phyloP scores from a whole-genome alignment of 2,113 vertebrate genomes.

The Urocitellus parryii region DNA sequence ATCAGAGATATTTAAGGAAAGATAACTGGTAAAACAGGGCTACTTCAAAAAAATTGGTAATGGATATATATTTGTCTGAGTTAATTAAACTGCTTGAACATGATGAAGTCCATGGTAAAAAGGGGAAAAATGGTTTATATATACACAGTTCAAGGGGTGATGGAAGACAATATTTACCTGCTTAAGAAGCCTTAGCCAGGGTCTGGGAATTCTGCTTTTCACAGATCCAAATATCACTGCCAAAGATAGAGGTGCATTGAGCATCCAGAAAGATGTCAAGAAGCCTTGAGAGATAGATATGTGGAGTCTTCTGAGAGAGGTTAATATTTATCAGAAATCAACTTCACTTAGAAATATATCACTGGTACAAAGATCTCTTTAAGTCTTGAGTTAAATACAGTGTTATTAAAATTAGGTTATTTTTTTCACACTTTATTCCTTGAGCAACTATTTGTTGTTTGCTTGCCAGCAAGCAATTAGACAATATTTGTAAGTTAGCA shows the following conservation, averaged over 20 bases:
- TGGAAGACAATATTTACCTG: not conserved
- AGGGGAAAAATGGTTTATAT: not conserved
- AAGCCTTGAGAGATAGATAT: not conserved
- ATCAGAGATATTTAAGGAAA: not conserved
- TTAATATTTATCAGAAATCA: not conserved
- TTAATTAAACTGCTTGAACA: not conserved
- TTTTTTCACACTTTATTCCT: not conserved
- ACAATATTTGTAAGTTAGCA: not conserved
- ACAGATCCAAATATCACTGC: not conserved
- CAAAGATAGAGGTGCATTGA: not conserved
- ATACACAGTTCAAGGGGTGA: not conserved
- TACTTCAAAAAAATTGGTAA: not conserved
- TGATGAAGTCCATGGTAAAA: not conserved
- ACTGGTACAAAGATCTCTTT: not conserved
- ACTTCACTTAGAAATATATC: not conserved
- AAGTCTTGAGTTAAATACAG: not conserved
- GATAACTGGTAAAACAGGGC: not conserved
- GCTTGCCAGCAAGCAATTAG: not conserved
- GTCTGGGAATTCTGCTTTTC: not conserved
- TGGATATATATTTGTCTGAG: not conserved
- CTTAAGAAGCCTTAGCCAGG: not conserved
- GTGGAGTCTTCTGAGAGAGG: not conserved
- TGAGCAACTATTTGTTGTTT: not conserved
- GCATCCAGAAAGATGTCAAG: not conserved
- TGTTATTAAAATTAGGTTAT: not conserved